Conservation (phyloP, 1,140 invertebrate genomes). For the Zophobas morio region DNA sequence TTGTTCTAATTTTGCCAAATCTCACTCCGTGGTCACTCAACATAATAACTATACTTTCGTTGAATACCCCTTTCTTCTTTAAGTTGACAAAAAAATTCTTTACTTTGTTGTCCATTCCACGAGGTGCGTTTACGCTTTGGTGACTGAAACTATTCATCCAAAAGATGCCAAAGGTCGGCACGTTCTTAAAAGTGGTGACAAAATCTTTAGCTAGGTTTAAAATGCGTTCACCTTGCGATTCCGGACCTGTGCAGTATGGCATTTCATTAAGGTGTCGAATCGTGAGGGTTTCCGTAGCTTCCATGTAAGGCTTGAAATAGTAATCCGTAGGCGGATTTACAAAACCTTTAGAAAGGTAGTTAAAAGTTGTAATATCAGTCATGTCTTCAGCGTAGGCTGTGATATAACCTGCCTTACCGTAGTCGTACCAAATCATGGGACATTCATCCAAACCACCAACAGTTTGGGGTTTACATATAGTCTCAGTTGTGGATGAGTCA, state of each 20-base stretch:
- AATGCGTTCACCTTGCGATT: slow-evolving; percentile 69
- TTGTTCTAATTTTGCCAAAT: slow-evolving; percentile 79
- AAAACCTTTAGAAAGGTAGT: slow-evolving; percentile 76
- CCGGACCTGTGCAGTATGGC: slow-evolving; percentile 72
- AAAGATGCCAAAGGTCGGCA: slow-evolving; percentile 78
- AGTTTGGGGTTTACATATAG: slow-evolving; percentile 71
- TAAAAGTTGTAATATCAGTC: slow-evolving; percentile 71
- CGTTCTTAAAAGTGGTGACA: slow-evolving; percentile 70
- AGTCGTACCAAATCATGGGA: slow-evolving; percentile 18
- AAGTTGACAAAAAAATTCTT: slow-evolving; percentile 70
- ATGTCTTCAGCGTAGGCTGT: slow-evolving; percentile 22
- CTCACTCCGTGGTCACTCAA: slow-evolving; percentile 90
- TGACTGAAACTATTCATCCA: slow-evolving; percentile 82
- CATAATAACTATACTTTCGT: slow-evolving; percentile 77
- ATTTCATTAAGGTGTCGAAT: slow-evolving; percentile 59
- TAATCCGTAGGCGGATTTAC: slow-evolving; percentile 80
- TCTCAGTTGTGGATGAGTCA: slow-evolving; percentile 68
- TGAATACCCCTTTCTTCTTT: slow-evolving; percentile 66
- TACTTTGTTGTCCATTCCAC: slow-evolving; percentile 72
- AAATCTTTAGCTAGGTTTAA: slow-evolving; percentile 75
- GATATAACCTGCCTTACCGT: neutral
- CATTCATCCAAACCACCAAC: neutral
- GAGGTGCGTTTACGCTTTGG: slow-evolving; percentile 74
- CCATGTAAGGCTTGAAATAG: slow-evolving; percentile 78
- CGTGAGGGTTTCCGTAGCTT: slow-evolving; percentile 72